Conservation (phyloP, 1,140 invertebrate species). For the Campoletis sonorensis region DNA sequence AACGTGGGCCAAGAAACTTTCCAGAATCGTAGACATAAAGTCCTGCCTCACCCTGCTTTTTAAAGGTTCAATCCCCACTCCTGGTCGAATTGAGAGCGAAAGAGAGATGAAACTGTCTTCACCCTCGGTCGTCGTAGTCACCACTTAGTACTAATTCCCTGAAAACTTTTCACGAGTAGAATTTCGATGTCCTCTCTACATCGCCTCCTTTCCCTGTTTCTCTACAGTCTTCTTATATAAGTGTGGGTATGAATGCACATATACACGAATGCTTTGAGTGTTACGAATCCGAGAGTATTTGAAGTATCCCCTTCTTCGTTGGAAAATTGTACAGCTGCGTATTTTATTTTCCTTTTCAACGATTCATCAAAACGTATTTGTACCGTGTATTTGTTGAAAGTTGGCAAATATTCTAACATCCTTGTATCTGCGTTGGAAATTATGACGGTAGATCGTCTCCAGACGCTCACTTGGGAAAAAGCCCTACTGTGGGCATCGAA, state of each 20-base stretch:
- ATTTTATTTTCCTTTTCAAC: not conserved
- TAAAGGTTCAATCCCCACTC: not conserved
- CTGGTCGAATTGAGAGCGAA: not conserved
- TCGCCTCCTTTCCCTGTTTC: not conserved
- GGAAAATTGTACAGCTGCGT: slow-evolving; percentile 3
- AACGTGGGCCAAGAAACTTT: slow-evolving; percentile 45
- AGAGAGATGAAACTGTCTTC: slow-evolving; percentile 28
- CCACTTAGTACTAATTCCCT: slow-evolving; percentile 45
- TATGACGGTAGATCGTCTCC: not conserved
- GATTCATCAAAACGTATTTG: not conserved
- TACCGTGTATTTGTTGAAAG: not conserved
- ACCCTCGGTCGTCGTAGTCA: slow-evolving; percentile 36
- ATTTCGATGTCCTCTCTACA: slow-evolving; percentile 34
- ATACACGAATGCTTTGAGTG: slow-evolving; percentile 5
- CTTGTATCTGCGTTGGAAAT: not conserved
- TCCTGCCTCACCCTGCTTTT: not conserved
- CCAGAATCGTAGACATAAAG: slow-evolving; percentile 32
- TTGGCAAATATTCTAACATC: slow-evolving; percentile 1
- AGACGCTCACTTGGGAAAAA: not conserved
- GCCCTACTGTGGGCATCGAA: not conserved
- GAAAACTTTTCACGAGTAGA: slow-evolving; percentile 43
- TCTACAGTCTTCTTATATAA: not conserved
- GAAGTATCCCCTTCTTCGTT: not conserved
- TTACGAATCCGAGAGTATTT: slow-evolving; percentile 27
- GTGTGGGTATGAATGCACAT: not conserved